phyloP scores from a whole-genome alignment of 2,113 vertebrate species.

The Brachirus orientalis region DNA sequence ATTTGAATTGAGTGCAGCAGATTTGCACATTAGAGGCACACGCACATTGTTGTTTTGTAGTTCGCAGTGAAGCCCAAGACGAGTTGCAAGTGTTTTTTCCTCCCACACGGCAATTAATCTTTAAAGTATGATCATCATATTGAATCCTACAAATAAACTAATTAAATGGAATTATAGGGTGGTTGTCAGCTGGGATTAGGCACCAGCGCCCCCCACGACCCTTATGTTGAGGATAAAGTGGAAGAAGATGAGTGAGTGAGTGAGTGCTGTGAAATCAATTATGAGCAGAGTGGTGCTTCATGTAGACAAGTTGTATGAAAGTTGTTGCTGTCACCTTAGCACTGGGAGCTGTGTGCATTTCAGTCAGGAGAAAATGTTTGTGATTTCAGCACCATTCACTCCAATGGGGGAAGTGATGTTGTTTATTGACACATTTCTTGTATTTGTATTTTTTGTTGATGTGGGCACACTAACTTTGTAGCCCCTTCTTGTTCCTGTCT shows the following conservation, averaged over 20 bases:
- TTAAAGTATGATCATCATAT: constrained; percentile 21
- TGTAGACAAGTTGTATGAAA: no score
- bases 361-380: no score
- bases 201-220: no score
- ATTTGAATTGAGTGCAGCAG: neutral
- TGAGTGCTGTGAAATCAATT: constrained; percentile 10
- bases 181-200: no score
- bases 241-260: no score
- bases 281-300: neutral
- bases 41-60: constrained; percentile 8
- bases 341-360: no score
- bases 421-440: no score
- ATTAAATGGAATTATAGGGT: constrained; percentile 19
- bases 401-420: no score
- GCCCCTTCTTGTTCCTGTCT: no score
- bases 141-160: constrained; percentile 24
- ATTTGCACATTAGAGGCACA: constrained; percentile 34
- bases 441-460: no score
- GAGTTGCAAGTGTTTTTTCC: constrained; percentile 12
- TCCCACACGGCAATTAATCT: constrained; percentile 2
- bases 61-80: neutral
- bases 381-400: neutral
- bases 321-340: neutral
- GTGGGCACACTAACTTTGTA: no score
- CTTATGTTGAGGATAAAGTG: no score